Evolutionary conservation across 2,888 invertebrate genomes (phyloP).

Genomic region (Falcaria lacertinaria): DNA sequence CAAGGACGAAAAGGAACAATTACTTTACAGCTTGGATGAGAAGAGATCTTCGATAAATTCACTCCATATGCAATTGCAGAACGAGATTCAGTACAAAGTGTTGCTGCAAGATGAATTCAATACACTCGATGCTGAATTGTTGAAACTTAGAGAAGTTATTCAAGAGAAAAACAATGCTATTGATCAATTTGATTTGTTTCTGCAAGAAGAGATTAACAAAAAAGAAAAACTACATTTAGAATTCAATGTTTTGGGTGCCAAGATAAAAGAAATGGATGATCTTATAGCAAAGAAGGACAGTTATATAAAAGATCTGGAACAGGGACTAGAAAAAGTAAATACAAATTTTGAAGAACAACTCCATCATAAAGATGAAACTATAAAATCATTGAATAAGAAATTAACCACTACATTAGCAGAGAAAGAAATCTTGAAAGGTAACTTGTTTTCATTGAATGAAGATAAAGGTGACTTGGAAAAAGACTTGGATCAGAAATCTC

Average conservation of each 20-base stretch:
- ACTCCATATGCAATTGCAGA: slow-evolving; percentile 47
- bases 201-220: slow-evolving; percentile 29
- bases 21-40: slow-evolving; percentile 43
- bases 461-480: slow-evolving; percentile 30
- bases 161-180: slow-evolving; percentile 35
- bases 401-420: slow-evolving; percentile 19
- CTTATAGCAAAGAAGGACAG: slow-evolving; percentile 26
- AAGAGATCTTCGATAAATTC: slow-evolving; percentile 40
- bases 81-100: slow-evolving; percentile 50
- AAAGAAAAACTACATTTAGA: slow-evolving; percentile 21
- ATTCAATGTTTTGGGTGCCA: slow-evolving; percentile 23
- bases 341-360: slow-evolving; percentile 24
- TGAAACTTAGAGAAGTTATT: slow-evolving; percentile 22
- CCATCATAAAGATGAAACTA: slow-evolving; percentile 19
- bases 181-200: slow-evolving; percentile 26
- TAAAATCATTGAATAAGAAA: slow-evolving; percentile 20
- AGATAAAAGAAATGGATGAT: slow-evolving; percentile 19
- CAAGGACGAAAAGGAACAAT: slow-evolving; percentile 36
- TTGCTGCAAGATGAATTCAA: slow-evolving; percentile 36
- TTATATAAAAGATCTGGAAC: slow-evolving; percentile 21
- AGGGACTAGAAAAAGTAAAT: slow-evolving; percentile 19
- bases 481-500: slow-evolving; percentile 22
- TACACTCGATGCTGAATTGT: slow-evolving; percentile 22
- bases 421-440: slow-evolving; percentile 21
- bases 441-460: slow-evolving; percentile 17